These are phyloP conservation scores for Camponotus vicinus DNA, from an alignment of 1,140 invertebrate genomes.

Conservation along the genomic window DNA sequence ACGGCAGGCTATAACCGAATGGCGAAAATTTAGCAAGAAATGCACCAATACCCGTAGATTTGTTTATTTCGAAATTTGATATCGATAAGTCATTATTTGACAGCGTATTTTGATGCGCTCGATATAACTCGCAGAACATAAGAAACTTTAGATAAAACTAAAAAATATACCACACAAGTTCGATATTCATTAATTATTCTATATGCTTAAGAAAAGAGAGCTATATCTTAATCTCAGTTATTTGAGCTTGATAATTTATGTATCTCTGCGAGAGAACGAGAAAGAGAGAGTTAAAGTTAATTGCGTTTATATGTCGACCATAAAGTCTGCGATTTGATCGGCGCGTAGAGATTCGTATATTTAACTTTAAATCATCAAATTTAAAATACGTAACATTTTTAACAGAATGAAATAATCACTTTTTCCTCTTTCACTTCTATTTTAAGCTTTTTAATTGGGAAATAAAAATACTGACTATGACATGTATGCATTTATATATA, in stretches of 20 bases:
- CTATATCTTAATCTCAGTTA: no score
- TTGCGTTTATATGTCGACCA: neutral
- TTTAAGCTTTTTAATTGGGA: neutral
- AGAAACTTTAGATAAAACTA: neutral
- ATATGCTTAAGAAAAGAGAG: no score
- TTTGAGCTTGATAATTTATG: neutral
- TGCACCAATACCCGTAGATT: neutral
- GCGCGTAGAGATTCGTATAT: neutral
- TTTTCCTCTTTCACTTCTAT: neutral
- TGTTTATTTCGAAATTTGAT: constrained; percentile 3
- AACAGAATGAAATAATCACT: neutral
- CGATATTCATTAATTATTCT: constrained; percentile 1
- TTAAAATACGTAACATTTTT: neutral
- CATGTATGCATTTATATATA: neutral
- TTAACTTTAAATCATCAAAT: neutral
- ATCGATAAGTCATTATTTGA: neutral
- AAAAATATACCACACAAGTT: neutral
- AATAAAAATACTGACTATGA: neutral
- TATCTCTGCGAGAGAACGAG: neutral
- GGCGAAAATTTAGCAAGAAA: neutral
- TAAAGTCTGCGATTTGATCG: neutral
- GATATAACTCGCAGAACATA: neutral
- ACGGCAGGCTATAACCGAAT: constrained; percentile 24
- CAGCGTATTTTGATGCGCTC: neutral
- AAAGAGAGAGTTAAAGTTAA: neutral